These are phyloP conservation scores for Haplotaxodon microlepis DNA, from an alignment of 2,113 vertebrate species.

Conservation along the genomic window DNA sequence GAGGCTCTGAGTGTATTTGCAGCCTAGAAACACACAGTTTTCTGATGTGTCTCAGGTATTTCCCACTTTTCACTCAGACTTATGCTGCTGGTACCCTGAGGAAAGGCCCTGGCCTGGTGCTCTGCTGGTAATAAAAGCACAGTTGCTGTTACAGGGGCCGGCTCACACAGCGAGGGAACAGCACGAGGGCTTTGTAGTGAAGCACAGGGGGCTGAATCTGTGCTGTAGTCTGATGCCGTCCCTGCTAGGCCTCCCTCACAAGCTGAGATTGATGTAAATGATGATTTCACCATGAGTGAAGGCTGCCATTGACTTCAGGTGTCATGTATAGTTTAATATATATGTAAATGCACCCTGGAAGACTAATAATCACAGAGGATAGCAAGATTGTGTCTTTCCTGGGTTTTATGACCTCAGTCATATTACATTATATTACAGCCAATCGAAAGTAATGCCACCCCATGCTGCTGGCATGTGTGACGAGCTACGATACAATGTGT, in stretches of 20 bases:
- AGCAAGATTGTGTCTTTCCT: not conserved
- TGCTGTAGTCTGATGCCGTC: not conserved
- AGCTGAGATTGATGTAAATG: not conserved
- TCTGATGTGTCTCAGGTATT: not conserved
- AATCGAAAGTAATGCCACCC: not conserved
- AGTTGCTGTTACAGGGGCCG: not conserved
- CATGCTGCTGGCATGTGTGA: not conserved
- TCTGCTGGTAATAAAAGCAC: not conserved
- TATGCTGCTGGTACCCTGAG: not conserved
- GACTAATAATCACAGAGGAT: not conserved
- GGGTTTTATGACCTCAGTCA: not conserved
- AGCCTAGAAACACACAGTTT: not conserved
- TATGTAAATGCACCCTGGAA: not conserved
- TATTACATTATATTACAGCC: not conserved
- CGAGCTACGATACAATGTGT: not conserved
- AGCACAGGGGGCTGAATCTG: conserved; percentile 12
- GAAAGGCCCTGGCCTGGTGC: not conserved
- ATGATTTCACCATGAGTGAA: not conserved
- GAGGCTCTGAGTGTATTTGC: not conserved
- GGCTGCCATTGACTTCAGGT: not conserved
- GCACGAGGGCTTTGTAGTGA: conserved; percentile 14
- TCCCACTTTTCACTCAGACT: not conserved
- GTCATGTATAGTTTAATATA: not conserved
- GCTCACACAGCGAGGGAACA: not conserved
- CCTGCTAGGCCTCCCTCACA: not conserved